phyloP scores from a whole-genome alignment of 2,797 vertebrate species.

The Microhierax caerulescens region DNA sequence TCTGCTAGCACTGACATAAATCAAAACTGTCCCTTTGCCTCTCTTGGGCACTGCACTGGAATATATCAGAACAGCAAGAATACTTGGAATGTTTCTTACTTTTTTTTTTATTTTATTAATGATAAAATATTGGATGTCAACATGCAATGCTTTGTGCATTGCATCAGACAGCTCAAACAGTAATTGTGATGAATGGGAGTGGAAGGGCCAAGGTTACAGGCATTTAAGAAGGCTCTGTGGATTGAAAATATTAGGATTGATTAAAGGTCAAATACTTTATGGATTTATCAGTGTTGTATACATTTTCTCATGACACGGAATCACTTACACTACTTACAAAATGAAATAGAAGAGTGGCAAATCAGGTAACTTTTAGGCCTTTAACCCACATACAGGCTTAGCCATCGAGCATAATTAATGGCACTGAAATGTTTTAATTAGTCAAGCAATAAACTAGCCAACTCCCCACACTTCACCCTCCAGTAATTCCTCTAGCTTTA shows the following conservation, averaged over 20 bases:
- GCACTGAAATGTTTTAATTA: constrained; percentile 52
- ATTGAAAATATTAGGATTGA: constrained; percentile 80
- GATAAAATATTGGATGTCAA: constrained; percentile 81
- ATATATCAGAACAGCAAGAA: constrained; percentile 74
- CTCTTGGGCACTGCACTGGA: constrained; percentile 67
- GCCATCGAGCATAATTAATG: constrained; percentile 34
- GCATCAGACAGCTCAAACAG: constrained; percentile 74
- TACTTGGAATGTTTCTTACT: constrained; percentile 73
- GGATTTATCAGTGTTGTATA: constrained; percentile 76
- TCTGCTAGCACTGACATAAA: constrained; percentile 62
- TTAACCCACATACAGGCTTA: neutral
- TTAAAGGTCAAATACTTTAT: constrained; percentile 82
- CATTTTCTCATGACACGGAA: constrained; percentile 69
- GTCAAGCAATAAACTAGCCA: constrained; percentile 27
- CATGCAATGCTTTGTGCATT: constrained; percentile 62
- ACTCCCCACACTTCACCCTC: neutral
- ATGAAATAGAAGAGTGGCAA: constrained; percentile 25
- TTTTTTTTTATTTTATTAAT: constrained; percentile 71
- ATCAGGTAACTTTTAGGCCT: constrained; percentile 48
- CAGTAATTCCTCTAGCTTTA: neutral
- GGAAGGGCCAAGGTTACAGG: constrained; percentile 69
- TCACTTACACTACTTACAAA: constrained; percentile 49
- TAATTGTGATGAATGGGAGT: constrained; percentile 80
- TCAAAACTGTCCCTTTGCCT: constrained; percentile 55
- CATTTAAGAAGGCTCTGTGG: constrained; percentile 73